Conservation (phyloP, 2,113 vertebrate genomes). For the Rhizomys pruinosus region DNA sequence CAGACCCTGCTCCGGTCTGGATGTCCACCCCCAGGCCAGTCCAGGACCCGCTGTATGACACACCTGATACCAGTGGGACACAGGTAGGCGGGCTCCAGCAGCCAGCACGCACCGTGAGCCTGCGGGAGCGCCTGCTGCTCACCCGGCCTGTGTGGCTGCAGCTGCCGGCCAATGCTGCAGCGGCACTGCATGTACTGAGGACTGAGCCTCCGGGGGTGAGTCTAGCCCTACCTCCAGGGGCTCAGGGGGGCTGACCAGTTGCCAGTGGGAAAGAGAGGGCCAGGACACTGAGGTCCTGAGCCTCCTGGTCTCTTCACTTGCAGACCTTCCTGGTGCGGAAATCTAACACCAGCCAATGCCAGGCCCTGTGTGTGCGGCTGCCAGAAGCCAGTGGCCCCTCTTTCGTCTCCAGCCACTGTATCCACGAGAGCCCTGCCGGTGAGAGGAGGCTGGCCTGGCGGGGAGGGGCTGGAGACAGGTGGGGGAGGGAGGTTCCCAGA, state of each 20-base stretch:
- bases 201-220: constrained; percentile 92
- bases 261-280: not conserved
- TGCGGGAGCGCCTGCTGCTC: constrained; percentile 92
- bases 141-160: constrained; percentile 94
- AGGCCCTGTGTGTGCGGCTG: constrained; percentile 90
- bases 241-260: fast-evolving
- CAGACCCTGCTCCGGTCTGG: not conserved
- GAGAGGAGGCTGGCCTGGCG: constrained; percentile 73
- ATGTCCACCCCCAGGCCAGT: constrained; percentile 67
- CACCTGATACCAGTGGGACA: constrained; percentile 45
- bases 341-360: constrained; percentile 89
- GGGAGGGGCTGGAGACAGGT: not conserved
- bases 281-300: not conserved
- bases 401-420: constrained; percentile 89
- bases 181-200: constrained; percentile 91
- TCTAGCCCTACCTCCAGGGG: not conserved
- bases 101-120: constrained; percentile 88
- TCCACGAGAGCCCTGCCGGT: constrained; percentile 91
- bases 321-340: constrained; percentile 94
- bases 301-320: not conserved
- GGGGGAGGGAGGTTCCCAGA: not conserved
- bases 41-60: constrained; percentile 87
- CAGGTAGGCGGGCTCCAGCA: constrained; percentile 52
- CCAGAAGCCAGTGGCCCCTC: constrained; percentile 86
- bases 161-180: constrained; percentile 90